These are phyloP conservation scores for Rhinichthys osculus DNA, from an alignment of 2,797 vertebrate species.

Conservation along the genomic window DNA sequence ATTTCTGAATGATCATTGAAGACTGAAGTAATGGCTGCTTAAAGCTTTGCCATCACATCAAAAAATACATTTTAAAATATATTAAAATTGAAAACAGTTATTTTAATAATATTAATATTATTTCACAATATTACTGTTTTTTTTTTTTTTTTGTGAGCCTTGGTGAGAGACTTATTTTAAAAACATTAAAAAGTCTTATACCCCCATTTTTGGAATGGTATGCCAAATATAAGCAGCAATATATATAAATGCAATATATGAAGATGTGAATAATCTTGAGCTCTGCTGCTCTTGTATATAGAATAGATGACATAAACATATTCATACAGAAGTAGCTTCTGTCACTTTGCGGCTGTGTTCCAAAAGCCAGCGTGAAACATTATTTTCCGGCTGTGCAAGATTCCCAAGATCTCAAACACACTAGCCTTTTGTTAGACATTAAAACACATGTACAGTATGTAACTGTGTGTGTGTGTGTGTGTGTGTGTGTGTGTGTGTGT, in stretches of 20 bases:
- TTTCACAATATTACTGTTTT: no score
- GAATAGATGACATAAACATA: neutral
- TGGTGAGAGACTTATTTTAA: no score
- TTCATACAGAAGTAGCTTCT: slow-evolving; percentile 11
- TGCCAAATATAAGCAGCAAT: neutral
- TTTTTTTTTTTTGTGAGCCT: no score
- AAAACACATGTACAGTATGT: slow-evolving; percentile 9
- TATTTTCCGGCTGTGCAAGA: slow-evolving; percentile 38
- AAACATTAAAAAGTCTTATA: no score
- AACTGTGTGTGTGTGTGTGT: neutral
- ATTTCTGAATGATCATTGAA: no score
- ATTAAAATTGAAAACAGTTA: no score
- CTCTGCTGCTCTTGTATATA: neutral
- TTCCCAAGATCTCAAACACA: slow-evolving; percentile 37
- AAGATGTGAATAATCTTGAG: neutral
- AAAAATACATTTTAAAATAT: no score
- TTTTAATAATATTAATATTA: no score
- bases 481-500: neutral
- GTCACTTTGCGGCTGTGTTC: slow-evolving; percentile 25
- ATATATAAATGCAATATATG: neutral
- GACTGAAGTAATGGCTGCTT: no score
- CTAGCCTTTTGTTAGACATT: slow-evolving; percentile 18
- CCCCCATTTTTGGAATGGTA: neutral
- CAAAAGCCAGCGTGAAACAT: slow-evolving; percentile 27
- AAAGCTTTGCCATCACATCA: no score